Base-by-base conservation (phyloP, 2,888 invertebrate species). In the Lasius platythorax region DNA sequence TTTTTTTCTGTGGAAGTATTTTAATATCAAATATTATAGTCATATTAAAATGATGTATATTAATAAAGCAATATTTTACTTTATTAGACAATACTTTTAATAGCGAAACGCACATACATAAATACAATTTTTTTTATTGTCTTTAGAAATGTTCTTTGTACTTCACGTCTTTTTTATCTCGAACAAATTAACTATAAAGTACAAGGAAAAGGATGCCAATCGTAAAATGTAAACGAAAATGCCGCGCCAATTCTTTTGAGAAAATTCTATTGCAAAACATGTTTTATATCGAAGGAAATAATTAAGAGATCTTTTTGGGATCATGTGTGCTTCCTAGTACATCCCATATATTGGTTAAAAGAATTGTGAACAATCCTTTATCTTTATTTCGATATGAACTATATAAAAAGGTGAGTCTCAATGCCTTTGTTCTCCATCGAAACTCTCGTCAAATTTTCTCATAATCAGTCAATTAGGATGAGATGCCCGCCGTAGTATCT, bases 1-100 rank as follows among this genome's bases (percentile, higher is more conserved):
- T 28, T 63, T 56, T 73, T 74, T 74, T 37, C 37, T 64, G 33
- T n/a, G 43, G 64, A 75, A 75, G 64, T 64, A 46, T 75, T 75
- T 64, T 12, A 61, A 30, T 46, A 64, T 75, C 0, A 50, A 50
- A 37, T 28, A 33, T 5, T 23, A n/a, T 37, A 9, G 53, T 53
- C 15, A 28, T 76, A 76, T 67, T 53, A 37, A 76, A 76, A 67
- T 50, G 23, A 46, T 46, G 2, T 75, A 63, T 12, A 61, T 37
- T 37, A 37, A 37, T 5, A 37, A 37, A 0, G 3, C 9, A 50
- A 50, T 30, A 43, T 46, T 43, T 5, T 43, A 15, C 3, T 75
- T 76, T 67, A 67, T 66, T 53, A 2, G 53, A 76, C 50, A 23
- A 66, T 18, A 66, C 28, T 66, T 76, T 76, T 66, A 76, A 67